phyloP scores from a whole-genome alignment of 2,113 vertebrate genomes.

The Serilophus lunatus region DNA sequence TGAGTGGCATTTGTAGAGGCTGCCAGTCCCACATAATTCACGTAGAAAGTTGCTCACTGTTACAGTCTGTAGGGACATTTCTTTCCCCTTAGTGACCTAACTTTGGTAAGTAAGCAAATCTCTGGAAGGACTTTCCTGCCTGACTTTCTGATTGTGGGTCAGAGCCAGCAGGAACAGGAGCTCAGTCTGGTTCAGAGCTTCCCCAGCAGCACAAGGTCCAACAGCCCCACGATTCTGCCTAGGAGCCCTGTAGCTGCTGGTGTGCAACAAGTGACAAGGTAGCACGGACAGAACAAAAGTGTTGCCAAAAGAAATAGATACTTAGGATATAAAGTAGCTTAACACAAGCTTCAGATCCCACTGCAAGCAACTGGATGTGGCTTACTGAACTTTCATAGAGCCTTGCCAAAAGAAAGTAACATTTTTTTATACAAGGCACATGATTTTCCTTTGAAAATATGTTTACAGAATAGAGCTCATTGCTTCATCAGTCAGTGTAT shows the following conservation, averaged over 20 bases:
- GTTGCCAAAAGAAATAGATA: background rate
- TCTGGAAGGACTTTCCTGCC: slow-evolving; percentile 11
- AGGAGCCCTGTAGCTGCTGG: background rate
- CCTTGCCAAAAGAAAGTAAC: slow-evolving; percentile 46
- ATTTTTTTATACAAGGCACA: slow-evolving; percentile 42
- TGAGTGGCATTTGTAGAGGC: background rate
- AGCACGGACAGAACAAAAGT: background rate
- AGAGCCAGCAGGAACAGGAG: background rate
- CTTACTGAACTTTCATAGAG: background rate
- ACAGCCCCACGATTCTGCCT: accelerated
- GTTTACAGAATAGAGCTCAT: slow-evolving; percentile 60
- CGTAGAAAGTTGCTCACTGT: slow-evolving; percentile 37
- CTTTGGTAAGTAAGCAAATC: background rate
- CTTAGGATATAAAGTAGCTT: background rate
- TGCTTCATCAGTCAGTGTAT: slow-evolving; percentile 57
- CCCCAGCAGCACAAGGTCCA: accelerated
- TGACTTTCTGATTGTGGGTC: background rate
- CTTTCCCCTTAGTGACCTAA: slow-evolving; percentile 48
- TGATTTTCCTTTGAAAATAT: slow-evolving; percentile 57
- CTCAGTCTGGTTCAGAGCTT: background rate
- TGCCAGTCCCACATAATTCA: slow-evolving; percentile 12
- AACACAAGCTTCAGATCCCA: background rate
- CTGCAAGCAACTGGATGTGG: background rate
- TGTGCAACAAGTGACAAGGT: background rate
- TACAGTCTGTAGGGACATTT: slow-evolving; percentile 2